A percentile compares a stretch with the other conserved stretches of the same genome.
Evolutionary conservation across 1,140 invertebrate species (phyloP).

Genomic region (Rhopalosiphum maidis): DNA sequence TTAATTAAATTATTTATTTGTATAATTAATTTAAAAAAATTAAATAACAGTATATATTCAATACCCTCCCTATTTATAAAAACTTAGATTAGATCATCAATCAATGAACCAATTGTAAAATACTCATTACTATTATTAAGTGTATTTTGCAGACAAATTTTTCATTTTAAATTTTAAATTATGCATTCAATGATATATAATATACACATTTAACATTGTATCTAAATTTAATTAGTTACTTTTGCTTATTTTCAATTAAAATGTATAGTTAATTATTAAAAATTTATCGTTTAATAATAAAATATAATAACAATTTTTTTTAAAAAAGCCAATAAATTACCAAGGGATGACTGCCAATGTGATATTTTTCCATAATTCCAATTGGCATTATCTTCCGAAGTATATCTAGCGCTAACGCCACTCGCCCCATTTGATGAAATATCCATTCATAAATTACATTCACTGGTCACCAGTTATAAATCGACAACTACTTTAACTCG

Average conservation of each 20-base stretch:
- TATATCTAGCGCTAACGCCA: background rate
- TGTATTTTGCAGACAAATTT: background rate
- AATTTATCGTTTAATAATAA: background rate
- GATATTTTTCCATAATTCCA: slow-evolving; percentile 28
- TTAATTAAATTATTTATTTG: background rate
- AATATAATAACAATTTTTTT: background rate
- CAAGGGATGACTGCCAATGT: background rate
- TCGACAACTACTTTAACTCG: background rate
- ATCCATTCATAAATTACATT: background rate
- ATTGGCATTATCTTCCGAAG: background rate
- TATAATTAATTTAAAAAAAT: background rate
- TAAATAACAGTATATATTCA: background rate
- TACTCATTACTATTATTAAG: background rate
- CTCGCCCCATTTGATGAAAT: background rate
- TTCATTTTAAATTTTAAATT: background rate
- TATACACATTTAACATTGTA: too few species aligned
- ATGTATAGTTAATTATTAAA: background rate
- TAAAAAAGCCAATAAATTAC: background rate
- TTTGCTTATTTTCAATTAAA: too few species aligned
- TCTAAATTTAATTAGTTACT: too few species aligned
- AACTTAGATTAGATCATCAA: background rate
- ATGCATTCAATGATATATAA: background rate
- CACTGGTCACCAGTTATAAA: background rate
- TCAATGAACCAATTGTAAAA: background rate
- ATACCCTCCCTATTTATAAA: background rate